Base-by-base conservation (phyloP, 2,113 vertebrate genomes). In the Clarias macrocephalus region DNA sequence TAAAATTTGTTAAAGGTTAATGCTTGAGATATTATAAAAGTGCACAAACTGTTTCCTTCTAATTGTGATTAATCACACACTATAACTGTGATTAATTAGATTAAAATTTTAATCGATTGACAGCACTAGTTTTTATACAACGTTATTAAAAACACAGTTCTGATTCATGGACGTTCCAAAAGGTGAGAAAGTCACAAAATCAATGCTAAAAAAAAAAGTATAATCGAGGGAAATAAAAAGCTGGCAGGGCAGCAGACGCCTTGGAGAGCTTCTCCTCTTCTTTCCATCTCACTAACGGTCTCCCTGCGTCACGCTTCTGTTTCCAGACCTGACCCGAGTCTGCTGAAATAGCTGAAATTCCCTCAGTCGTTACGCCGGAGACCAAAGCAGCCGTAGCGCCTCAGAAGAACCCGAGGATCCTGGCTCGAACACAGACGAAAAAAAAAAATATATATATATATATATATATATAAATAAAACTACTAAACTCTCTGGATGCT, bases 401-500 rank as follows among this genome's bases (percentile, higher is more conserved):
- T 83, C n/a, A 13, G 52, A 37, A 72, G 28, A 75, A 48, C 28
- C 66, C 11, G 28, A 59, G 25, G 56, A 56, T 66, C 10, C 83
- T 16, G 70, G 77, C 54, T 60, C 13, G 4, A 73, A 62, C 76
- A 80, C 65, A 70, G 13, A 59, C 37, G 5, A n/a, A n/a, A n/a
- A n/a, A n/a, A n/a, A n/a, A n/a, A n/a, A n/a, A n/a, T n/a, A n/a
- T n/a, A n/a, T n/a, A n/a, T n/a, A n/a, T n/a, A n/a, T n/a, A n/a
- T n/a, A n/a, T n/a, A 48, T 8, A 48, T 42, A 48, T 48, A 42
- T 42, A 42, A 6, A 76, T 54, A 42, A 21, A 21, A 23, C 1
- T 9, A 19, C 4, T 76, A 5, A 76, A 48, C 23, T 76, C 54
- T 30, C 82, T 79, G 86, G 84, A 65, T 56, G 79, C 79, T 83